Base-by-base conservation (phyloP, 2,888 invertebrate genomes). In the Pristionchus maxplancki region DNA sequence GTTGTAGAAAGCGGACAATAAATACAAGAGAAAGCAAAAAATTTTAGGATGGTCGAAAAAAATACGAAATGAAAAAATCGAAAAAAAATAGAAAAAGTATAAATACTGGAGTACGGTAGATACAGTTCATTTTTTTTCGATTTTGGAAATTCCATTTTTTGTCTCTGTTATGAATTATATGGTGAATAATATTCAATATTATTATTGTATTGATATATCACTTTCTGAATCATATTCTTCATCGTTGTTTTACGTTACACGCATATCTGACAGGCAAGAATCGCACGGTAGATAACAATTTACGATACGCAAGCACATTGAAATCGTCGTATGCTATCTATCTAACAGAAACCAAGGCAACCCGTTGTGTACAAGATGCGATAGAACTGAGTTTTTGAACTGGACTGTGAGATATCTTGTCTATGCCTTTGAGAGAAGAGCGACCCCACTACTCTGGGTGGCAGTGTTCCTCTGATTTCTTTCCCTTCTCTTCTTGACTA, bases 401-500 rank as follows among this genome's bases (percentile, higher is more conserved):
- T 64, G 64, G 71, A 0, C 13, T 37, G 28, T 40, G 78, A 48
- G 78, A 44, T n/a, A 1, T 78, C 17, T 74, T 40, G 15, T 34
- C 82, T 85, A 85, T 5, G 85, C 58, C 44, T 85, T 85, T 2
- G 58, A 40, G 1, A 87, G 67, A 17, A 87, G 86, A 4, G 86
- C 44, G 1, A 71, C 48, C 31, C 48, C 71, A 48, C 62, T 58
- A 31, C 48, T 50, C 50, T 87, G 86, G 34, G 86, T 71, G 40
- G 71, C 86, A 4, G 31, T n/a, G 9, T 87, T 64, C 37, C 88
- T 53, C 44, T 64, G 78, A 24, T 81, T 74, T 88, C 81, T 11
- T 17, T 88, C 88, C 44, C 88, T 53, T 78, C 88, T 64, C 31
- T 81, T 88, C 81, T 91, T 91, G 74, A 90, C 88, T 15, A 90